Evolutionary conservation across 2,113 vertebrate genomes (phyloP).

Genomic region (Cebidichthys violaceus): DNA sequence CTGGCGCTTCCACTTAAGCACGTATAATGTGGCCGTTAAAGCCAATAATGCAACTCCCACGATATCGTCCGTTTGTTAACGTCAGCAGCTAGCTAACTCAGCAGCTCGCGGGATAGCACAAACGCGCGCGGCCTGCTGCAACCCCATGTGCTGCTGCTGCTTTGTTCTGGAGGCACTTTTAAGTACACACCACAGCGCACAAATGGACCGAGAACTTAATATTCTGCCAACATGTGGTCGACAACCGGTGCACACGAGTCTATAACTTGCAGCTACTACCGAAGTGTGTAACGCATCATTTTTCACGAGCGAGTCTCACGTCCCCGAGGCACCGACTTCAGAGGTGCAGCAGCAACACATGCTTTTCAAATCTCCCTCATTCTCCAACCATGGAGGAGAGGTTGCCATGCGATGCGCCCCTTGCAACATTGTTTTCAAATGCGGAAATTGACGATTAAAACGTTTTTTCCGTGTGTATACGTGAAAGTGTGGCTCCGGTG

Average conservation of each 20-base stretch:
- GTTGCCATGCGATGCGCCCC: slow-evolving; percentile 80
- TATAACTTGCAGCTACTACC: background rate
- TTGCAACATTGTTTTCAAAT: slow-evolving; percentile 63
- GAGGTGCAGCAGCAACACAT: slow-evolving; percentile 76
- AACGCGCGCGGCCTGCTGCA: slow-evolving; percentile 85
- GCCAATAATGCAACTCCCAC: background rate
- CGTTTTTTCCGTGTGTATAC: background rate
- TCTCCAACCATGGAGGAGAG: slow-evolving; percentile 78
- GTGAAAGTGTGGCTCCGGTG: slow-evolving; percentile 18
- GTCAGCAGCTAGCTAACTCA: slow-evolving; percentile 53
- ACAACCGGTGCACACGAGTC: background rate
- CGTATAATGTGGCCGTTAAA: rapidly evolving
- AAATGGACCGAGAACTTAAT: slow-evolving; percentile 22
- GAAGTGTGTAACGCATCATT: background rate
- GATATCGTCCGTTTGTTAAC: background rate
- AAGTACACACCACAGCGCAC: slow-evolving; percentile 43
- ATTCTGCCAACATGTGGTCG: background rate
- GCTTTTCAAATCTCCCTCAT: slow-evolving; percentile 92
- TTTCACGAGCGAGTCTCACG: slow-evolving; percentile 31
- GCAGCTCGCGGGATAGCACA: slow-evolving; percentile 44
- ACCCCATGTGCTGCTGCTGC: slow-evolving; percentile 88
- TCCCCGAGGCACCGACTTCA: slow-evolving; percentile 45
- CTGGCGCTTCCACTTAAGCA: background rate
- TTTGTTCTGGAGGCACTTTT: slow-evolving; percentile 88
- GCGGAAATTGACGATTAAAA: slow-evolving; percentile 55